These are phyloP conservation scores for Scopus umbretta DNA, from an alignment of 2,113 vertebrate species.

Conservation along the genomic window DNA sequence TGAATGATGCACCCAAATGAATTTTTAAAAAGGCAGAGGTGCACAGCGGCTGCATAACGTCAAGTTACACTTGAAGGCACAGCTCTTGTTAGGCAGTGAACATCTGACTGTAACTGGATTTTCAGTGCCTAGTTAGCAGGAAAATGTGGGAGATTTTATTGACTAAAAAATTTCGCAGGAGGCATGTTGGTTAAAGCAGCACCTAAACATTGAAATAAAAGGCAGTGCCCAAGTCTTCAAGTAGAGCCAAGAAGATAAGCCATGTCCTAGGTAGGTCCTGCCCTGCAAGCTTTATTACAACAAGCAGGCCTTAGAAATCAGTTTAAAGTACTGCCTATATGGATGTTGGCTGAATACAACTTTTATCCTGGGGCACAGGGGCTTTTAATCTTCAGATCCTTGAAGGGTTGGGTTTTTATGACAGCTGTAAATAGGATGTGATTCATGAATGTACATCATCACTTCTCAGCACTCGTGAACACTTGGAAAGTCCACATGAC, in stretches of 20 bases:
- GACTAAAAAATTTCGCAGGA: neutral
- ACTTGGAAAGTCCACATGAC: neutral
- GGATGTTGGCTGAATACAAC: neutral
- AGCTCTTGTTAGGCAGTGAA: neutral
- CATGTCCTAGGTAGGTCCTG: neutral
- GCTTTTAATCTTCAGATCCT: neutral
- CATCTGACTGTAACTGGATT: neutral
- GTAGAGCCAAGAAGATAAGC: neutral
- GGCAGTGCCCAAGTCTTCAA: neutral
- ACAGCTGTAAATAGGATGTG: neutral
- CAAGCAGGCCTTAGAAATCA: neutral
- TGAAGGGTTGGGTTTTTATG: neutral
- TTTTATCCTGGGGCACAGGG: neutral
- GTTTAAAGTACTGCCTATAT: neutral
- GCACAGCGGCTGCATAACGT: rapidly evolving
- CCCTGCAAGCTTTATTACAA: neutral
- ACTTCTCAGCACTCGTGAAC: neutral
- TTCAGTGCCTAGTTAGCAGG: neutral
- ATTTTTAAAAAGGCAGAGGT: neutral
- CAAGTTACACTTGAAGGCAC: neutral
- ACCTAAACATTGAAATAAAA: neutral
- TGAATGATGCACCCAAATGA: neutral
- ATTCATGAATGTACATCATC: neutral
- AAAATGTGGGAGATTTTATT: neutral
- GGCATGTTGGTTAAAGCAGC: neutral